Evolutionary conservation across 1,140 invertebrate species (phyloP), one percentile per base, ranked within the genome.

Genomic region (Centruroides sculpturatus): DNA sequence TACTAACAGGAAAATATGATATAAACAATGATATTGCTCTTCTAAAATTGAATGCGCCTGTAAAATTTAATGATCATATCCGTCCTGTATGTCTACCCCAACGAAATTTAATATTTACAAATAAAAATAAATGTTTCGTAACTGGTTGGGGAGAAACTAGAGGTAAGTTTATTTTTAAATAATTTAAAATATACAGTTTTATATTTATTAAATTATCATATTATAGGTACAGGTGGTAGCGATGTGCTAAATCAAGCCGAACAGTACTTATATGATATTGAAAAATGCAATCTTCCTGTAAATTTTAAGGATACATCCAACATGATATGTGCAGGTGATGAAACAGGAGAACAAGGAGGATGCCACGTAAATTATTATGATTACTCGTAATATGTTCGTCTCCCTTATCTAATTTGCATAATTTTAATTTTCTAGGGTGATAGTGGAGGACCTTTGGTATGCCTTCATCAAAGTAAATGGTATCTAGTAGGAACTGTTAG

Each of bases 391-490:
- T 23, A 23, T 23, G 23, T 23, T 23, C 23, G 23, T 23, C 23
- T 2, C 23, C 23, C 2, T 56, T 62, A 59, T 47, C 10, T 8
- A 41, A 41, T 41, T 41, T 41, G 5, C 8, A 41, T 41, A 41
- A 6, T 41, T 41, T 60, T 55, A 54, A 66, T 59, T 72, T 71
- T 61, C 4, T 71, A 93, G 90, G 90, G 90, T 63, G 92, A 94
- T 74, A 91, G 87, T 67, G 91, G 90, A 9, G 91, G 92, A 55
- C 89, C 92, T 3, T 75, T 95, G 67, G 86, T 91, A 79, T 70
- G 56, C 52, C 55, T 55, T 63, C 58, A 57, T 46, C 57, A 51
- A 13, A 34, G 50, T 34, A 54, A 11, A 12, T 41, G 48, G 54
- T 34, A 57, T 57, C 11, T 60, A 47, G 49, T 60, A 3, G 46